Evolutionary conservation across 2,797 vertebrate genomes (phyloP), one percentile per base, ranked within the genome.

Genomic region (Mormyrus proboscirostris): DNA sequence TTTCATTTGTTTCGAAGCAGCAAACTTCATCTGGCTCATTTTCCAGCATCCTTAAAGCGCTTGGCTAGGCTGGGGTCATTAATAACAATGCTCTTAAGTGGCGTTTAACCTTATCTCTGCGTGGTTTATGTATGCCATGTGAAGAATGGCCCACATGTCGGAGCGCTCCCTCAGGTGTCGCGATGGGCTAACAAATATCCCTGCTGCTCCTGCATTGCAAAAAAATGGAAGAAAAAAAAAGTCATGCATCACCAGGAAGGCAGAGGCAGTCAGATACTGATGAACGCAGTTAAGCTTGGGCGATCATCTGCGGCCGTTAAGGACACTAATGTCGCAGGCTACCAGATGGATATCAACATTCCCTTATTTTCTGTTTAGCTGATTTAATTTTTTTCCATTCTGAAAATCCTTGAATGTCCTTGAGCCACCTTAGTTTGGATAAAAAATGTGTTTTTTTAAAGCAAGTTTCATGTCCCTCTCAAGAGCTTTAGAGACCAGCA

Each of bases 41-140:
- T 69, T 87, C 47, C 38, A 62, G 59, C 84, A 50, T 62, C 44
- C 88, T 89, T 25, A 33, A 69, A 51, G 83, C 62, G 0, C 44
- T 65, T n/a, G 33, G 53, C 44, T 14, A 16, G 29, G 92, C 90
- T 91, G 92, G 90, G 91, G 91, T 92, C 94, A 95, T 95, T 95
- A 94, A 94, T 95, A 95, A 95, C 93, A 91, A 92, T 93, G 92
- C 94, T 93, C 92, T 94, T 95, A 94, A 95, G 95, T 94, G 93
- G 92, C 93, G 92, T 92, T 95, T 95, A 94, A 93, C 94, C 94
- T 95, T 95, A 95, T 95, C 93, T 94, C 91, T 93, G 90, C 91
- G 92, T 94, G 93, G 92, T 95, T 95, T 93, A 95, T 93, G 92
- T 93, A 92, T 90, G 91, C 88, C 89, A 88, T 91, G 92, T 94